Percentiles rank a stretch among this genome's conserved stretches.
Evolutionary conservation across 2,888 invertebrate species (phyloP).

Genomic region (Philopedon plagiatum): DNA sequence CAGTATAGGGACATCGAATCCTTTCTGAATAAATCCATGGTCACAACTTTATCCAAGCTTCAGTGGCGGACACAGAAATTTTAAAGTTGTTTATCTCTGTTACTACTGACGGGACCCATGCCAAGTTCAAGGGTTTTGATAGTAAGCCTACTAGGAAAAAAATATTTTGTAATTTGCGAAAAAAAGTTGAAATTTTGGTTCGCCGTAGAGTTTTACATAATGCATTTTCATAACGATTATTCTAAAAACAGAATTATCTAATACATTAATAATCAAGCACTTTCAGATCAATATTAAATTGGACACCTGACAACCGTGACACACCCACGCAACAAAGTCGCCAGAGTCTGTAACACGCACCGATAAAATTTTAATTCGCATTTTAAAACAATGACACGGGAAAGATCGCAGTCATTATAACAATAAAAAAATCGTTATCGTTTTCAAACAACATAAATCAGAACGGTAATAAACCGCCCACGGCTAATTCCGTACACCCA

Average conservation of each 20-base stretch:
- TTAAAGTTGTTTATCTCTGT: no score
- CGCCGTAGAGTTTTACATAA: no score
- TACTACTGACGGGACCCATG: no score
- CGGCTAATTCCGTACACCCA: conserved; percentile 42
- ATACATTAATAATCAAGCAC: neutral
- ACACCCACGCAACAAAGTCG: conserved; percentile 26
- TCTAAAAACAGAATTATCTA: neutral
- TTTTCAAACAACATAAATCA: conserved; percentile 46
- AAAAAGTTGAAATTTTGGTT: no score
- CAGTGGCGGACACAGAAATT: no score
- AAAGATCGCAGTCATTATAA: conserved; percentile 33
- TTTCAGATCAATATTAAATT: neutral
- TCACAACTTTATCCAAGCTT: no score
- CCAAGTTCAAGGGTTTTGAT: no score
- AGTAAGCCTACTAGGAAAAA: no score
- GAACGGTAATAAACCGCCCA: conserved; percentile 42
- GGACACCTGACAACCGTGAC: conserved; percentile 33
- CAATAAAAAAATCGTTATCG: conserved; percentile 42
- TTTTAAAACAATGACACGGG: conserved; percentile 29
- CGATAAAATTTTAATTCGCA: conserved; percentile 19
- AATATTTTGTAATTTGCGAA: no score
- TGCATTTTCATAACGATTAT: no score
- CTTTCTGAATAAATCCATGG: no score
- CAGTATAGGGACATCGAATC: no score
- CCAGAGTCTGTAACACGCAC: conserved; percentile 2